Evolutionary conservation across 2,797 vertebrate genomes (phyloP).

Genomic region (Periparus ater): DNA sequence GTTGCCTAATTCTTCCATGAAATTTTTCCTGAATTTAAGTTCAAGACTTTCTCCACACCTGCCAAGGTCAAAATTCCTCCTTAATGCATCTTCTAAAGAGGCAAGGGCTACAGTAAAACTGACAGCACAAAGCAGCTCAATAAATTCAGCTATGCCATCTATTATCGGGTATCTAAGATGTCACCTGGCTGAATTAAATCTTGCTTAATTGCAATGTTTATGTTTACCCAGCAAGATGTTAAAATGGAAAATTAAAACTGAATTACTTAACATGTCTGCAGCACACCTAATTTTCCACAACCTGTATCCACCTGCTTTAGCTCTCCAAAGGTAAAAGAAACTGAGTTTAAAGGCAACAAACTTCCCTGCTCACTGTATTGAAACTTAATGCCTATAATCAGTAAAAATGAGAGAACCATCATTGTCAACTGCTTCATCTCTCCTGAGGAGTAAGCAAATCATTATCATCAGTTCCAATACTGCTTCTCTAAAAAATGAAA

Average conservation of each 20-base stretch:
- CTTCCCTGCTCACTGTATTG: not conserved
- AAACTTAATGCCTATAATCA: not conserved
- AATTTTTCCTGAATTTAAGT: not conserved
- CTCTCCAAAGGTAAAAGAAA: not conserved
- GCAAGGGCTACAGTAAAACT: not conserved
- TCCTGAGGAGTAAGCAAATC: not conserved
- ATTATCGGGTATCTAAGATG: not conserved
- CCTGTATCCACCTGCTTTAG: not conserved
- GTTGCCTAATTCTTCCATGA: not conserved
- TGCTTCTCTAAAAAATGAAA: not conserved
- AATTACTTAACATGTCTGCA: not conserved
- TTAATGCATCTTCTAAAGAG: not conserved
- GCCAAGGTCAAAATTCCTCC: not conserved
- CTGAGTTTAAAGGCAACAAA: not conserved
- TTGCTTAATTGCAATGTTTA: not conserved
- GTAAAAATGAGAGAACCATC: not conserved
- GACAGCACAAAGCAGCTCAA: not conserved
- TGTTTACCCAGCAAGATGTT: not conserved
- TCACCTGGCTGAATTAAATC: not conserved
- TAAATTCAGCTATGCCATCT: not conserved
- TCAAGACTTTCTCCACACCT: not conserved
- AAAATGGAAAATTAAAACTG: not conserved
- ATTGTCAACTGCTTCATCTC: not conserved
- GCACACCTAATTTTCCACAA: not conserved
- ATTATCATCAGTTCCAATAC: not conserved